These are phyloP conservation scores for Emydura subglobosa DNA, from an alignment of 2,113 vertebrate species.

Conservation along the genomic window DNA sequence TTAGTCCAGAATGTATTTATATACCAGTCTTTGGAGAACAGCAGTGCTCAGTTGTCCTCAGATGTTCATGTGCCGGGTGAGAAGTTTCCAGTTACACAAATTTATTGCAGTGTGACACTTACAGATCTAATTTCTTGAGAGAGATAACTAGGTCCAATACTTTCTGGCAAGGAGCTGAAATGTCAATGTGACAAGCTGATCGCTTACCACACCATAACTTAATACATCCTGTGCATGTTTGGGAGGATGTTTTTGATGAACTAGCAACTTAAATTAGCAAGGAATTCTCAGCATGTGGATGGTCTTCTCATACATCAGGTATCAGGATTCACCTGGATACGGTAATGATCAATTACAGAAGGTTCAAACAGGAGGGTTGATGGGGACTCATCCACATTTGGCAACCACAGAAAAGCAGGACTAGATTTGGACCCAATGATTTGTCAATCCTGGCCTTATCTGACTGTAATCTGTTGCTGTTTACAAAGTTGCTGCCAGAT, in stretches of 20 bases:
- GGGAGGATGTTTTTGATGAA: slow-evolving; percentile 90
- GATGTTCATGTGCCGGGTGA: slow-evolving; percentile 19
- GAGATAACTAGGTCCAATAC: slow-evolving; percentile 73
- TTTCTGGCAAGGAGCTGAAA: slow-evolving; percentile 72
- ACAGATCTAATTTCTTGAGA: slow-evolving; percentile 71
- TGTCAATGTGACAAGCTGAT: slow-evolving; percentile 75
- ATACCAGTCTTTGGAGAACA: slow-evolving; percentile 41
- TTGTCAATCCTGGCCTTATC: background rate
- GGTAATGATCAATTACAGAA: background rate
- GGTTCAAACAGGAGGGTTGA: background rate
- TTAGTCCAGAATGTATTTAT: slow-evolving; percentile 50
- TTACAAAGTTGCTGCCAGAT: slow-evolving; percentile 31
- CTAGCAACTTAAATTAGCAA: slow-evolving; percentile 85
- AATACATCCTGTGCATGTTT: slow-evolving; percentile 76
- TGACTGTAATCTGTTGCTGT: slow-evolving; percentile 26
- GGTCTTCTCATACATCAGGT: slow-evolving; percentile 66
- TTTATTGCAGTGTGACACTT: slow-evolving; percentile 61
- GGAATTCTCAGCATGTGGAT: slow-evolving; percentile 86
- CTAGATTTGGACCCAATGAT: slow-evolving; percentile 22
- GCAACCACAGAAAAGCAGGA: background rate
- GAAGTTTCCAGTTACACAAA: slow-evolving; percentile 73
- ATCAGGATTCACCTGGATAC: slow-evolving; percentile 73
- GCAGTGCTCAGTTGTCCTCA: slow-evolving; percentile 61
- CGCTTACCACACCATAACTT: slow-evolving; percentile 75
- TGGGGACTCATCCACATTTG: background rate